Evolutionary conservation across 2,888 invertebrate species (phyloP), one percentile per base, ranked within the genome.

Genomic region (Bombylius major): DNA sequence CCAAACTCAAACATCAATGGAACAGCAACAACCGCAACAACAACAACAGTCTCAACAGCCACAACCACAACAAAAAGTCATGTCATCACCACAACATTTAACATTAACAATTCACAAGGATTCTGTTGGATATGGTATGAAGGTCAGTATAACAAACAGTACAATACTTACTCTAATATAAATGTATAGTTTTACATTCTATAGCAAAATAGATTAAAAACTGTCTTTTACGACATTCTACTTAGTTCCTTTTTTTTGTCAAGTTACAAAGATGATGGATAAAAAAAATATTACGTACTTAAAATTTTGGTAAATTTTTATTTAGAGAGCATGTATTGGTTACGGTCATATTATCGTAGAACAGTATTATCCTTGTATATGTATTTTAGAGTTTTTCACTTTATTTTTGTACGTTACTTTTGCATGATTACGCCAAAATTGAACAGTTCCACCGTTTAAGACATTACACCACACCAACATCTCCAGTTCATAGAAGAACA

Each of bases 41-140:
- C 58, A 51, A 58, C 54, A 48, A 48, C 61, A 42, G 52, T 60
- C 47, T 53, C 63, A 53, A 59, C 58, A 54, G 52, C 58, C 55
- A 59, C 59, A 54, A 49, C 62, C 60, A 57, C 58, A 50, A 48
- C 56, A 56, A 11, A 58, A 53, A 50, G 13, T 50, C 14, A 11
- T 50, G 33, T 46, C 50, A 46, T 50, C 58, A 39, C 33, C 58
- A 53, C 60, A 59, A 42, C 49, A 68, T 64, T 66, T 75, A 62
- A 71, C 69, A 51, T 64, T 75, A 56, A 73, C 73, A 51, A 73
- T 75, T 59, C 69, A 73, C 44, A 75, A 75, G 64, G 75, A 75
- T 63, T 69, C 69, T 36, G 71, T 70, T 61, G 75, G 75, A 58
- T 75, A 75, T 60, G 75, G 75, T 50, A 75, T 75, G 75, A 75